A percentile compares a stretch with the other conserved stretches of the same genome.
phyloP scores from a whole-genome alignment of 2,797 vertebrate species.

The Xyrichtys novacula region DNA sequence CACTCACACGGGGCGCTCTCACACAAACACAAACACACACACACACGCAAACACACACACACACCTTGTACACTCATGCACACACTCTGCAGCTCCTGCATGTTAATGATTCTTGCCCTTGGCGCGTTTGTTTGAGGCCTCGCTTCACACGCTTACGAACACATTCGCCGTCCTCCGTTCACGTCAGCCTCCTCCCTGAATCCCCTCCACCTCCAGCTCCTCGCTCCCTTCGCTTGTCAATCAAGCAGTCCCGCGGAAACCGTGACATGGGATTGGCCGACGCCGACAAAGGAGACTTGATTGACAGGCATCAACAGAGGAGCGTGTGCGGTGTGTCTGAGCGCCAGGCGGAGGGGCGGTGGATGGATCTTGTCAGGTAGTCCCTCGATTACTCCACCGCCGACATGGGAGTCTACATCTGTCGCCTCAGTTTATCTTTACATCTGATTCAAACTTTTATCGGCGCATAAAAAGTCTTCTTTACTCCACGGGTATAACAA shows the following conservation, averaged over 20 bases:
- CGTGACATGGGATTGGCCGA: slow-evolving; percentile 62
- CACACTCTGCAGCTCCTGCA: slow-evolving; percentile 52
- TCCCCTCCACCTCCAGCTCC: slow-evolving; percentile 18
- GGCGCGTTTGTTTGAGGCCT: slow-evolving; percentile 58
- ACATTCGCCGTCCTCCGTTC: slow-evolving; percentile 23
- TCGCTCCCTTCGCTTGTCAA: slow-evolving; percentile 48
- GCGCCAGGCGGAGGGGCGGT: slow-evolving; percentile 12
- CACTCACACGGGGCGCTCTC: slow-evolving; percentile 5
- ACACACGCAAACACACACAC: slow-evolving; percentile 20
- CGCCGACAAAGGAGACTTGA: slow-evolving; percentile 61
- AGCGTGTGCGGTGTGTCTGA: slow-evolving; percentile 27
- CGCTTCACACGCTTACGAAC: slow-evolving; percentile 24
- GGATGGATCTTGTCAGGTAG: slow-evolving; percentile 32
- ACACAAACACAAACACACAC: slow-evolving; percentile 6
- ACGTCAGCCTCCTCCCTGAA: slow-evolving; percentile 11
- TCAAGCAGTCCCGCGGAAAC: slow-evolving; percentile 53
- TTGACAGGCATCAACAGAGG: slow-evolving; percentile 62
- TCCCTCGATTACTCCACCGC: slow-evolving; percentile 41
- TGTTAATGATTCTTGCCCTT: slow-evolving; percentile 67
- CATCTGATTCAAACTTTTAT: slow-evolving; percentile 51
- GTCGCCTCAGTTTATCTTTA: slow-evolving; percentile 42
- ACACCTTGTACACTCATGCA: not conserved
- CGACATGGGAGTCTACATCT: slow-evolving; percentile 23
- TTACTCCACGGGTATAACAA: not conserved
- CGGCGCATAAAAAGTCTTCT: slow-evolving; percentile 21